These are phyloP conservation scores for Temnothorax nylanderi DNA, from an alignment of 1,140 invertebrate species.

Conservation along the genomic window DNA sequence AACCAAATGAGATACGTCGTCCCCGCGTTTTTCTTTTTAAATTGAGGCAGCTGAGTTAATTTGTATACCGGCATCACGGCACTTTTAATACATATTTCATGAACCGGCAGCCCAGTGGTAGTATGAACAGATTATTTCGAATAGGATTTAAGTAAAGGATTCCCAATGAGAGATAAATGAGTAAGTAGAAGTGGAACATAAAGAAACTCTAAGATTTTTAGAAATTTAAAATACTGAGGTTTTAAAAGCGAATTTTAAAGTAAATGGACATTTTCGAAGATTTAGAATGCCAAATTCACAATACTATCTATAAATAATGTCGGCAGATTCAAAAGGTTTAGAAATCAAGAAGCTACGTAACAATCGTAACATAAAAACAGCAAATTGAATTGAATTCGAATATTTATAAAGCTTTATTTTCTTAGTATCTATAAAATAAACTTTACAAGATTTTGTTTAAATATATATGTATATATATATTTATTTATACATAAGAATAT, in stretches of 20 bases:
- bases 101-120: neutral
- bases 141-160: slow-evolving; percentile 31
- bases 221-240: neutral
- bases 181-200: slow-evolving; percentile 6
- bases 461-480: neutral
- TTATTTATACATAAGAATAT: too few species aligned
- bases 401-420: neutral
- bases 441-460: neutral
- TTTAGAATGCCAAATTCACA: neutral
- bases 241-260: neutral
- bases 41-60: slow-evolving; percentile 56
- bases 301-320: slow-evolving; percentile 4
- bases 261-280: neutral
- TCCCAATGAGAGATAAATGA: slow-evolving; percentile 6
- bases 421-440: neutral
- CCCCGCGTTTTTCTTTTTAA: slow-evolving; percentile 40
- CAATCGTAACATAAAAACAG: neutral
- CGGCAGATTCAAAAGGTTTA: neutral
- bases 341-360: neutral
- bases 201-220: neutral
- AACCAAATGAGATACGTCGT: slow-evolving; percentile 59
- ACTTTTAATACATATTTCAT: slow-evolving; percentile 65
- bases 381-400: neutral
- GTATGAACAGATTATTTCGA: slow-evolving; percentile 44
- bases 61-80: slow-evolving; percentile 54